These are phyloP conservation scores for Nannoperca australis DNA, from an alignment of 2,797 vertebrate genomes.

Conservation along the genomic window DNA sequence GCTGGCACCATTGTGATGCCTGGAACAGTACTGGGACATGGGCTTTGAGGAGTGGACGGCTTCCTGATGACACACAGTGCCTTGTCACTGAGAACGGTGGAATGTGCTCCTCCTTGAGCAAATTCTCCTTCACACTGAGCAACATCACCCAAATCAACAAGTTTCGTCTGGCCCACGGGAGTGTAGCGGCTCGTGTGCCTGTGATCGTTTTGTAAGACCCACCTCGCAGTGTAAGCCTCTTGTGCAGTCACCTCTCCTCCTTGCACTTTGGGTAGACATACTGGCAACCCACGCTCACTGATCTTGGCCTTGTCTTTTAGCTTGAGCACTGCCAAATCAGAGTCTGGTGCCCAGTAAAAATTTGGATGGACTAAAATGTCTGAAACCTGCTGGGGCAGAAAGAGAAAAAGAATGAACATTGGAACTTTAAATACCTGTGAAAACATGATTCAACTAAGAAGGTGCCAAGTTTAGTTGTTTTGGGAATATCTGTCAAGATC, in stretches of 20 bases:
- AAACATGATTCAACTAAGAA: neutral
- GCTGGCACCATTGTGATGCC: slow-evolving; percentile 85
- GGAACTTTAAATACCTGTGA: slow-evolving; percentile 19
- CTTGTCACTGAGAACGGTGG: slow-evolving; percentile 86
- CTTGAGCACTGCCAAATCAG: slow-evolving; percentile 89
- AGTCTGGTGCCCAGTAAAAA: slow-evolving; percentile 86
- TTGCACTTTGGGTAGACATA: slow-evolving; percentile 86
- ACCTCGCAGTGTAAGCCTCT: slow-evolving; percentile 83
- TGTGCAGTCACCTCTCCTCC: slow-evolving; percentile 77
- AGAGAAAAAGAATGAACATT: slow-evolving; percentile 1
- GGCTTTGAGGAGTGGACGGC: slow-evolving; percentile 73
- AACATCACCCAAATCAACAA: slow-evolving; percentile 85
- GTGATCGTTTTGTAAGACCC: slow-evolving; percentile 80
- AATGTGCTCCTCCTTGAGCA: slow-evolving; percentile 81
- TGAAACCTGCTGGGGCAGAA: slow-evolving; percentile 84
- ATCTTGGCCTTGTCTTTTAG: slow-evolving; percentile 90
- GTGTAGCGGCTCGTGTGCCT: slow-evolving; percentile 39
- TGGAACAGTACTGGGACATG: slow-evolving; percentile 89
- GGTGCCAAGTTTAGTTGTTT: slow-evolving; percentile 23
- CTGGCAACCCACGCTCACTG: slow-evolving; percentile 87
- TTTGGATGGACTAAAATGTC: slow-evolving; percentile 88
- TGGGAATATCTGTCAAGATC: slow-evolving; percentile 31
- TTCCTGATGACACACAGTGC: slow-evolving; percentile 89
- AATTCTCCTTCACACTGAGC: slow-evolving; percentile 89
- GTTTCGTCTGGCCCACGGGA: slow-evolving; percentile 78